phyloP scores from a whole-genome alignment of 1,140 invertebrate species.

The Zaprionus ornatus region DNA sequence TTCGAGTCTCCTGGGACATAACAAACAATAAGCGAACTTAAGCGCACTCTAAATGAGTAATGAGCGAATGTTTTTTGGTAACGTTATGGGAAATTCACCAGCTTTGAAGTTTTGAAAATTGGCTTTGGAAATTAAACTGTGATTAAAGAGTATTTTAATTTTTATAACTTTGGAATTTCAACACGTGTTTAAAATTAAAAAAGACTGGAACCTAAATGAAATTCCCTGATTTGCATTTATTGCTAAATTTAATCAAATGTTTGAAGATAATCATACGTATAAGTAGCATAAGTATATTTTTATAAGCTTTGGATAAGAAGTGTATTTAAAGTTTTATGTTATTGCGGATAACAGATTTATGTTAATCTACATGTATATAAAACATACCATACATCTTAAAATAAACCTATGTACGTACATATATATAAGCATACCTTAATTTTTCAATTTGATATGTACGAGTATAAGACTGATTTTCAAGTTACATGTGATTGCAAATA shows the following conservation, averaged over 20 bases:
- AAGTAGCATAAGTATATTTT: background rate
- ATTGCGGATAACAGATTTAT: background rate
- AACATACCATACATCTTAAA: no score
- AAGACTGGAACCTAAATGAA: background rate
- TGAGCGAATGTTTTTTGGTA: conserved; percentile 17
- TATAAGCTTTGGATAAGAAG: background rate
- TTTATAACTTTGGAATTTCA: background rate
- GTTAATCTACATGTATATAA: background rate
- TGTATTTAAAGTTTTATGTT: background rate
- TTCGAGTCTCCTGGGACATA: conserved; percentile 9
- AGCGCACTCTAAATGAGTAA: conserved; percentile 45
- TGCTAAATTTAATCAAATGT: background rate
- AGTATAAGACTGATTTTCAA: background rate
- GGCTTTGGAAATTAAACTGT: background rate
- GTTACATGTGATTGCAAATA: background rate
- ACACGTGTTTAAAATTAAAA: background rate
- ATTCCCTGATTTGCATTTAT: background rate
- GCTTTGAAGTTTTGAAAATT: conserved; percentile 12
- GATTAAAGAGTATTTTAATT: background rate
- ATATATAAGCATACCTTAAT: background rate
- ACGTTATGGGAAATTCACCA: background rate
- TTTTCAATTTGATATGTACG: background rate
- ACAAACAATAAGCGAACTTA: conserved; percentile 35
- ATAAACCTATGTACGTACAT: no score
- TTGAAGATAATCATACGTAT: no score